Base-by-base conservation (phyloP, 2,113 vertebrate genomes). In the Cyphomyrus plagiostoma region DNA sequence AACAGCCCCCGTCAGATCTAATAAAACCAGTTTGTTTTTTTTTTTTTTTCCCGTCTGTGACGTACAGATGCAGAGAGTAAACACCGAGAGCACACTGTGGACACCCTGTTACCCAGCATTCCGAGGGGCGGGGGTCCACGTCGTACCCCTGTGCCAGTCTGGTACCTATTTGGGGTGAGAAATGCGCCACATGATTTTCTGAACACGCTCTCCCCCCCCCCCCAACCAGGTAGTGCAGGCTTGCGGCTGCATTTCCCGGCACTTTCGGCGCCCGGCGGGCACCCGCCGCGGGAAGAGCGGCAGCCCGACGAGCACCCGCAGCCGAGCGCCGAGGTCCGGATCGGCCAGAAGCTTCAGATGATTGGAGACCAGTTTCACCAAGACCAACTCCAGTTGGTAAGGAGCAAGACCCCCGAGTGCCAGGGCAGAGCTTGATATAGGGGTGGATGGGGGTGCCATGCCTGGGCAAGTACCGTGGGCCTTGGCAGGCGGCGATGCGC, bases 351-450 rank as follows among this genome's bases (percentile, higher is more conserved):
- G 90, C 95, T 97, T 89, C 96, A 96, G 92, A 93, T 95, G 92
- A 96, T 97, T 74, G 96, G 96, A 90, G 96, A 97, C 91, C 95
- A 96, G 93, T 97, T 96, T 93, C 96, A 96, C 91, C 93, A 93
- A 90, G 94, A 96, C 89, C 95, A 95, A 80, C 90, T 96, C 66
- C 94, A 95, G 91, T 93, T 94, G 96, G 96, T 97, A 93, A 94
- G 94, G 52, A 50, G 23, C 42, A 3, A n/a, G 15, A 82, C 23
- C 49, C 5, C 9, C 30, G 10, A 70, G 26, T 52, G 56, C 56
- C 23, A 21, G 23, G 21, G 62, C 62, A 66, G 9, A 66, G n/a
- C n/a, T 11, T n/a, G 62, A 66, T 66, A 26, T 26, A n/a, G 62
- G 62, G 4, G 56, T 6, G 23, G 23, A 62, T 8, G 56, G 56